Percentiles rank a stretch among this genome's conserved stretches.
Conservation (phyloP, 2,888 invertebrate species). For the Lamellibrachia satsuma region DNA sequence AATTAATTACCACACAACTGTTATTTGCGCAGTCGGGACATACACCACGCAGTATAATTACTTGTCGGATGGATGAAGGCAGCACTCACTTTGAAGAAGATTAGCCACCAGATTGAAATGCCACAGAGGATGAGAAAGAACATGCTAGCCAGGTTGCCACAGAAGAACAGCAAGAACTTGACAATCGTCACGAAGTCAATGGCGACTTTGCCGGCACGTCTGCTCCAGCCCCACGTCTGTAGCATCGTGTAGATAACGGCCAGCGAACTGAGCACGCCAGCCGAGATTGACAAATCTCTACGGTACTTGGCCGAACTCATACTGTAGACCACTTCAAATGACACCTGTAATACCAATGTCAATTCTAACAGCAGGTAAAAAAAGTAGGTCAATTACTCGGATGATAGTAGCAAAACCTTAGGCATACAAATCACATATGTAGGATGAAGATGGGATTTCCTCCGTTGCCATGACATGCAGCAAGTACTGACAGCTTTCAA, state of each 20-base stretch:
- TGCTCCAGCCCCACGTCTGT: conserved; percentile 76
- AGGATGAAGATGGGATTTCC: no score
- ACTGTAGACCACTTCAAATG: conserved; percentile 64
- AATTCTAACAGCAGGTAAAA: background rate
- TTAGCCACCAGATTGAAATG: conserved; percentile 71
- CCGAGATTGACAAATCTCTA: conserved; percentile 68
- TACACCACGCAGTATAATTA: no score
- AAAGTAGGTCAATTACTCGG: background rate
- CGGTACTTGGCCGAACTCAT: conserved; percentile 55
- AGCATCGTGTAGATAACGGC: conserved; percentile 73
- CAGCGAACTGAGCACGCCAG: conserved; percentile 72
- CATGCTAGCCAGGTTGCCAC: conserved; percentile 75
- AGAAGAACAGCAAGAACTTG: conserved; percentile 73
- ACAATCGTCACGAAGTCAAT: conserved; percentile 72
- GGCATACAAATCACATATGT: no score
- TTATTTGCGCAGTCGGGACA: no score
- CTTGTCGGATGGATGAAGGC: no score
- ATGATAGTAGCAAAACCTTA: no score
- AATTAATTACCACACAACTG: no score
- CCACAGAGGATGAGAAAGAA: conserved; percentile 72
- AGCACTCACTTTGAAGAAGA: conserved; percentile 71
- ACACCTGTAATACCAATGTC: conserved; percentile 45
- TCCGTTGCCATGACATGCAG: no score
- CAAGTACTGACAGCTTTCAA: no score
- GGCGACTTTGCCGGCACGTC: conserved; percentile 72